These are phyloP conservation scores for Hassar affinis DNA, from an alignment of 2,113 vertebrate species.

Conservation along the genomic window DNA sequence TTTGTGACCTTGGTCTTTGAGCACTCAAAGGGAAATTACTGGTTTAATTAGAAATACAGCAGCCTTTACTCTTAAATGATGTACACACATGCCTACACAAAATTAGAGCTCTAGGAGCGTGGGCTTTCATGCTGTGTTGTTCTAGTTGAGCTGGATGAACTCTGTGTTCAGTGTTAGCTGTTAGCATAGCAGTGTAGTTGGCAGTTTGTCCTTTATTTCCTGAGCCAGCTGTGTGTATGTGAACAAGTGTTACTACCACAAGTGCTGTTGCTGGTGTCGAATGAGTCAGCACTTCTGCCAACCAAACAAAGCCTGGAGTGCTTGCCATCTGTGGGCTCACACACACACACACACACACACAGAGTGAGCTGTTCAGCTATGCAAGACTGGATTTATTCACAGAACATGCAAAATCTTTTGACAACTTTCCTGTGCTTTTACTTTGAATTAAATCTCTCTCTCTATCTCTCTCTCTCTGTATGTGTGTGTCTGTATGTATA, in stretches of 20 bases:
- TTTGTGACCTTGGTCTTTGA: not conserved
- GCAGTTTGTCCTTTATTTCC: slow-evolving; percentile 29
- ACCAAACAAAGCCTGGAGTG: slow-evolving; percentile 30
- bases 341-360: not conserved
- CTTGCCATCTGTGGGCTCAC: slow-evolving; percentile 15
- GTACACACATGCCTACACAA: not conserved
- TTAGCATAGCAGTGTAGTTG: slow-evolving; percentile 3
- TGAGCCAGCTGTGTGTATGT: slow-evolving; percentile 39
- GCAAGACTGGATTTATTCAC: slow-evolving; percentile 13
- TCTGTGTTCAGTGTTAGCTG: slow-evolving; percentile 15
- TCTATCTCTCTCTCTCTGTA: not conserved
- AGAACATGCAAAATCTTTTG: not conserved
- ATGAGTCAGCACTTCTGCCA: slow-evolving; percentile 55
- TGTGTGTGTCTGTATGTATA: not conserved
- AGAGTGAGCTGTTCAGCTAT: not conserved
- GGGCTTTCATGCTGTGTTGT: not conserved
- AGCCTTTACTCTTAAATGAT: not conserved
- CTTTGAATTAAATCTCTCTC: not conserved
- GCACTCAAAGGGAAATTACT: not conserved
- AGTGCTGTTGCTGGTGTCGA: slow-evolving; percentile 40
- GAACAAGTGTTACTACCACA: slow-evolving; percentile 42
- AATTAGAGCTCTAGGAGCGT: not conserved
- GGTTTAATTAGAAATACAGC: not conserved
- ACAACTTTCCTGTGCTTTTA: not conserved
- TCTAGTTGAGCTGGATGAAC: slow-evolving; percentile 15